phyloP scores from a whole-genome alignment of 2,797 vertebrate genomes.

The Enteromius trimaculatus region DNA sequence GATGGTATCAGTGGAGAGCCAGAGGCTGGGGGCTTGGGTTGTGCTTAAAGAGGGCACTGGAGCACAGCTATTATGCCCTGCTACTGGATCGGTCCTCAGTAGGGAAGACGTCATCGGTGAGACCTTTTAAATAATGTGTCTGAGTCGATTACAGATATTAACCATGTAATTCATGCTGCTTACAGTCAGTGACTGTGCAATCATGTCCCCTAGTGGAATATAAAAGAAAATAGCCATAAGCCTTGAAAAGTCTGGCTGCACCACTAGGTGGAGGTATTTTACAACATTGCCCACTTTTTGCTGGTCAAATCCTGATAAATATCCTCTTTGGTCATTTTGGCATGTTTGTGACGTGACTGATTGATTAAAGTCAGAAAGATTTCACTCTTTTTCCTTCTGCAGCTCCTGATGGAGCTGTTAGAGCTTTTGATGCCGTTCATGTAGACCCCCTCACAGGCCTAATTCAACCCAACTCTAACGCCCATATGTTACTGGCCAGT shows the following conservation, averaged over 20 bases:
- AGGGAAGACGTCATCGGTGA: slow-evolving; percentile 82
- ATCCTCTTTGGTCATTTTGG: not conserved
- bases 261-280: slow-evolving; percentile 27
- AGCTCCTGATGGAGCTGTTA: slow-evolving; percentile 74
- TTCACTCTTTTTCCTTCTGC: slow-evolving; percentile 30
- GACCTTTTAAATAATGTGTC: not conserved
- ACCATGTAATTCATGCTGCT: not conserved
- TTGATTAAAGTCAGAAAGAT: slow-evolving; percentile 33
- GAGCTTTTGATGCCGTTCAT: slow-evolving; percentile 63
- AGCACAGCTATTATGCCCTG: slow-evolving; percentile 79
- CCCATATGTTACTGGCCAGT: slow-evolving; percentile 77
- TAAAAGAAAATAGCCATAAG: not conserved
- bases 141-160: not conserved
- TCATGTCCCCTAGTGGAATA: not conserved
- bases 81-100: slow-evolving; percentile 72
- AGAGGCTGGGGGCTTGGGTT: slow-evolving; percentile 82
- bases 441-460: slow-evolving; percentile 79
- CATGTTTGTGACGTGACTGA: slow-evolving; percentile 40
- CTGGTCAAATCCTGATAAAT: slow-evolving; percentile 38
- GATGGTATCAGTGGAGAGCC: slow-evolving; percentile 77
- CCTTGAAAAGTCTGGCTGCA: not conserved
- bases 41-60: slow-evolving; percentile 82
- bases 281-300: not conserved
- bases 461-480: slow-evolving; percentile 74
- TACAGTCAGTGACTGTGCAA: not conserved